Base-by-base conservation (phyloP, 2,888 invertebrate genomes). In the Melikaiella ostensackeni region DNA sequence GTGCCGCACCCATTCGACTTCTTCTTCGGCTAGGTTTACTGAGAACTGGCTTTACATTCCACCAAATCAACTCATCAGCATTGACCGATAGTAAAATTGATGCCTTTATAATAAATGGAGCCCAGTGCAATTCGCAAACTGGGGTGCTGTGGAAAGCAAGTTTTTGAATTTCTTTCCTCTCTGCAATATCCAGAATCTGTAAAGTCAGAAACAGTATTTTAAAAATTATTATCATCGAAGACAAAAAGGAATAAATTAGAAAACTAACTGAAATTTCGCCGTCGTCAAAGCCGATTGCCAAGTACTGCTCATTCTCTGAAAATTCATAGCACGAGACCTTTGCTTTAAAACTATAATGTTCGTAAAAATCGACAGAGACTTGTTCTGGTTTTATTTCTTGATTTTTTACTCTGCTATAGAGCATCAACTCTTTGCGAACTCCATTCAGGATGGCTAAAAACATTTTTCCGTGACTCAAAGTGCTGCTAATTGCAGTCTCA, bases 221-320 rank as follows among this genome's bases (percentile, higher is more conserved):
- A 5, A 6, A 42, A 16, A 42, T 16, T 2, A 42, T 16, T 42
- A 16, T 42, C 6, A 42, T 42, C 42, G 5, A 16, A 42, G 6
- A 16, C 1, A 42, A 11, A 1, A 11, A 35, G 21, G 13, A 38
- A 30, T 50, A 50, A 70, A 50, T 73, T 30, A 35, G 13, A 57
- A 35, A 30, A 86, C 92, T 93, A 90, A 95, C 95, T 90, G 93
- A 92, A 84, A 95, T 93, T 81, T 93, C 91, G 0, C 95, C 95
- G 11, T 92, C 92, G 66, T 93, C 93, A n/a, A 94, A 92, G 0
- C 95, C 95, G 85, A 95, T 86, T 0, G 95, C 95, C 16, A 95
- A 90, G 76, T 94, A 92, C 73, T 92, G 90, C 3, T 93, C 93
- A 84, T 94, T 93, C 0, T 91, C 86, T 0, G 94, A 93, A 93